Conservation (phyloP, 1,140 invertebrate genomes). For the Rhynchophorus ferrugineus region DNA sequence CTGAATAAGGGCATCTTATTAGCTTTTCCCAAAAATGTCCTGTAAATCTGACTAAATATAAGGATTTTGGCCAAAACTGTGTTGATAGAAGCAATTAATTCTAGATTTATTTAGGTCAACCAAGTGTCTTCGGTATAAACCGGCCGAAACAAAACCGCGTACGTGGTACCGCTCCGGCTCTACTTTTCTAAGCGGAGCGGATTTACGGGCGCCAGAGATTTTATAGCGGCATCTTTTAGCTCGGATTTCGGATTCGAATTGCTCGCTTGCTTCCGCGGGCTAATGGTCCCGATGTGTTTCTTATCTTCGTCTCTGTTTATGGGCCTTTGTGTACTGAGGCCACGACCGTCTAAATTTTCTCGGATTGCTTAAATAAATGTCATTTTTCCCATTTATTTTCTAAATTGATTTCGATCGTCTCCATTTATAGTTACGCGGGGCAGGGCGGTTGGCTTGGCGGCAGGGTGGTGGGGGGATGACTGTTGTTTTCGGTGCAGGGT, state of each 20-base stretch:
- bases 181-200: constrained; percentile 19
- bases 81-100: no score
- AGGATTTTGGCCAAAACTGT: no score
- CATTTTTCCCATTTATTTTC: constrained; percentile 9
- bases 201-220: constrained; percentile 17
- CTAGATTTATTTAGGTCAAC: no score
- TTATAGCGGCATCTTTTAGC: constrained; percentile 21
- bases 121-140: no score
- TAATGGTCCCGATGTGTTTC: constrained; percentile 20
- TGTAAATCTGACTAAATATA: no score
- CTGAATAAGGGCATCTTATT: no score
- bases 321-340: constrained; percentile 18
- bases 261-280: constrained; percentile 21
- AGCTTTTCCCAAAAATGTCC: no score
- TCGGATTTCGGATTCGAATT: constrained; percentile 19
- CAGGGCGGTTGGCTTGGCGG: neutral
- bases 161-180: constrained; percentile 1
- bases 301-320: constrained; percentile 20
- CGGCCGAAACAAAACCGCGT: neutral
- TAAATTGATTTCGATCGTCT: neutral
- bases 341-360: constrained; percentile 10
- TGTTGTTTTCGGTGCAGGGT: no score
- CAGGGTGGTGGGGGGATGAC: no score
- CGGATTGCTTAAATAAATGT: constrained; percentile 9
- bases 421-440: neutral